Percentiles rank a stretch among this genome's conserved stretches.
Evolutionary conservation across 2,888 invertebrate species (phyloP).

Genomic region (Caenorhabditis afra): DNA sequence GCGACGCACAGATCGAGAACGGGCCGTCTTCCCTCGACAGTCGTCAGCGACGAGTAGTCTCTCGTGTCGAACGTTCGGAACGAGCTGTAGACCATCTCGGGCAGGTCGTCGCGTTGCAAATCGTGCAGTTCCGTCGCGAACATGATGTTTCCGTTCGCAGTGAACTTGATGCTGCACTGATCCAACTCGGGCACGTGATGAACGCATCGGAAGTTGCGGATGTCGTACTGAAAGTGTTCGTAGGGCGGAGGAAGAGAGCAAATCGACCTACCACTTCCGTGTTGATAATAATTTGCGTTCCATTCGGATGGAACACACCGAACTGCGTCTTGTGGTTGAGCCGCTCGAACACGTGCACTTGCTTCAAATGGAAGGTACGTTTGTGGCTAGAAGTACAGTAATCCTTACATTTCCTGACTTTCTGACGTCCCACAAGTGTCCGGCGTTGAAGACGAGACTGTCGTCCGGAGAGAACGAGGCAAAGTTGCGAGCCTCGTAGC

Average conservation of each 20-base stretch:
- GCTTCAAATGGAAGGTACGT: slow-evolving; percentile 84
- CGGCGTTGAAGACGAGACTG: slow-evolving; percentile 60
- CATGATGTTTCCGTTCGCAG: slow-evolving; percentile 85
- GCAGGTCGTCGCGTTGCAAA: slow-evolving; percentile 9
- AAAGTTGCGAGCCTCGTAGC: slow-evolving; percentile 42
- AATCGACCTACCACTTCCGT: slow-evolving; percentile 86
- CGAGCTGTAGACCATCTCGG: slow-evolving; percentile 28
- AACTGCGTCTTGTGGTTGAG: slow-evolving; percentile 84
- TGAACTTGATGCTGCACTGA: slow-evolving; percentile 92
- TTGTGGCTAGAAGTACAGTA: background rate
- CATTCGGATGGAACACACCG: slow-evolving; percentile 76
- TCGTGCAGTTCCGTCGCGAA: slow-evolving; percentile 42
- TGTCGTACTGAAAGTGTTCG: slow-evolving; percentile 91
- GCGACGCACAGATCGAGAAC: slow-evolving; percentile 91
- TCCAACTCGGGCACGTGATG: slow-evolving; percentile 95
- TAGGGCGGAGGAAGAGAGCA: background rate
- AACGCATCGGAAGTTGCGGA: slow-evolving; percentile 93
- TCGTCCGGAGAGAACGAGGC: slow-evolving; percentile 67
- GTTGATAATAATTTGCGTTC: slow-evolving; percentile 89
- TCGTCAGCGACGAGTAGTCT: slow-evolving; percentile 89
- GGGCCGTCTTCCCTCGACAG: slow-evolving; percentile 92
- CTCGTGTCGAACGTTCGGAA: slow-evolving; percentile 95
- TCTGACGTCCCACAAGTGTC: slow-evolving; percentile 61
- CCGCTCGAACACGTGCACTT: slow-evolving; percentile 96
- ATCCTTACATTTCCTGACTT: slow-evolving; percentile 9